A percentile compares a stretch with the other conserved stretches of the same genome.
Conservation (phyloP, 2,888 invertebrate genomes). For the Chrysodeixis includens region DNA sequence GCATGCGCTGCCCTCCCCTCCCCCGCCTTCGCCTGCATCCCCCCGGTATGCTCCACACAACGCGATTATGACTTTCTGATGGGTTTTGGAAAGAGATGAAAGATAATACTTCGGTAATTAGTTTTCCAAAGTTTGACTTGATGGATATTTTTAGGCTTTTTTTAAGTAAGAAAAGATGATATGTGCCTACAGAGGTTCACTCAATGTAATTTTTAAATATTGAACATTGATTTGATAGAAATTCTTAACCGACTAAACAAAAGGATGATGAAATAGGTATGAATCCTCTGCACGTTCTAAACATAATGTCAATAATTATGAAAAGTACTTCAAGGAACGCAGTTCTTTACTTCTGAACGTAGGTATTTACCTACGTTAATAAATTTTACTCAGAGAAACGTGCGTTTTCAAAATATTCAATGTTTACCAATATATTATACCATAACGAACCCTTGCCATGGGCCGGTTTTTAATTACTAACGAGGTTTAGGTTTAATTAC, state of each 20-base stretch:
- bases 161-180: not conserved
- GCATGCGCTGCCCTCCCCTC: slow-evolving; percentile 60
- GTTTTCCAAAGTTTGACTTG: slow-evolving; percentile 9
- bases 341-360: no score
- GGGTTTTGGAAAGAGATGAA: slow-evolving; percentile 62
- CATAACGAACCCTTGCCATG: not conserved
- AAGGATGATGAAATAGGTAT: no score
- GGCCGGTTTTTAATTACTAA: not conserved
- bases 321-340: no score
- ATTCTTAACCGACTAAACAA: no score
- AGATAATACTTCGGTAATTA: slow-evolving; percentile 33
- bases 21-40: slow-evolving; percentile 49
- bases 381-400: not conserved
- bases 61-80: slow-evolving; percentile 78
- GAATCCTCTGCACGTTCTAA: no score
- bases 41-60: slow-evolving; percentile 55
- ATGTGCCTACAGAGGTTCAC: not conserved
- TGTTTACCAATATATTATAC: not conserved
- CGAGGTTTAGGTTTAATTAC: slow-evolving; percentile 3
- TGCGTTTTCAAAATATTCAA: not conserved
- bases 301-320: no score
- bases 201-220: no score
- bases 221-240: no score
- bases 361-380: no score
- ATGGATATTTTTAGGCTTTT: not conserved